Conservation (phyloP, 2,797 vertebrate species). For the Anguilla megastoma region DNA sequence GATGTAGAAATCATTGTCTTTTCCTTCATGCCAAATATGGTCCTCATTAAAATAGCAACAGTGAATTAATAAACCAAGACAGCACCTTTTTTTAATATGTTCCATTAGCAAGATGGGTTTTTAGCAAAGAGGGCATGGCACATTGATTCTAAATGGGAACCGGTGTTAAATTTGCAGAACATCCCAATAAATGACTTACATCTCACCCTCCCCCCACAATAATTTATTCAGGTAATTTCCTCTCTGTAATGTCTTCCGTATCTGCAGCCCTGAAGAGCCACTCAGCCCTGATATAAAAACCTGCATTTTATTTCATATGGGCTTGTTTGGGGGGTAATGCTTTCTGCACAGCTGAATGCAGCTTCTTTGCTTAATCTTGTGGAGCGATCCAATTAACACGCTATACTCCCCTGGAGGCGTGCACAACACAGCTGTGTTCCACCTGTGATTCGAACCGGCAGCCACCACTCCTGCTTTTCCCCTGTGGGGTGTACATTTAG, state of each 20-base stretch:
- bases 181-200: background rate
- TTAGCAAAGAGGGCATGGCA: background rate
- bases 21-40: background rate
- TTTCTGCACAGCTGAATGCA: background rate
- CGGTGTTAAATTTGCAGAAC: slow-evolving; percentile 15
- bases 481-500: background rate
- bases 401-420: background rate
- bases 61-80: slow-evolving; percentile 10
- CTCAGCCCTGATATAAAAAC: background rate
- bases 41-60: slow-evolving; percentile 17
- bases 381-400: background rate
- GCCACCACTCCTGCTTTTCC: background rate
- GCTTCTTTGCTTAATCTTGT: slow-evolving; percentile 2
- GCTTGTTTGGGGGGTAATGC: background rate
- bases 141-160: slow-evolving; percentile 21
- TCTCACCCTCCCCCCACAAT: background rate
- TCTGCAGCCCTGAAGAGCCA: background rate
- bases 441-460: background rate
- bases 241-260: background rate
- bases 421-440: background rate
- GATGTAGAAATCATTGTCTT: background rate
- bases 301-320: background rate
- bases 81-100: slow-evolving; percentile 16
- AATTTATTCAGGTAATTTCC: background rate
- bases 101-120: background rate